Conservation (phyloP, 2,797 vertebrate species). For the Neosilurus hyrtlii region DNA sequence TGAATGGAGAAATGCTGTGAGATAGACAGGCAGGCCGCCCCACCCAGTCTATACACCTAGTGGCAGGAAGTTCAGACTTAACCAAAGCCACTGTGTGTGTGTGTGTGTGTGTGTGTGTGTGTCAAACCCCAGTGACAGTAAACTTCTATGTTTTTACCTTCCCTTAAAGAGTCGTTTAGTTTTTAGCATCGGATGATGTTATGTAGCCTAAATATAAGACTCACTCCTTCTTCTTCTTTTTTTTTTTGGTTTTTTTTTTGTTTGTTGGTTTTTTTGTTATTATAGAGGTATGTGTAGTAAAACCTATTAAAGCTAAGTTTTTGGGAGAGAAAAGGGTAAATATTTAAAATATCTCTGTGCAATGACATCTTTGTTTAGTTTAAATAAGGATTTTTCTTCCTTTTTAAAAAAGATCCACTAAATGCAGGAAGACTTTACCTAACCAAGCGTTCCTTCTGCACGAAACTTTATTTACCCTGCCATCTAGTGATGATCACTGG, state of each 20-base stretch:
- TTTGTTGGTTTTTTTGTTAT: neutral
- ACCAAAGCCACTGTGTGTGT: constrained; percentile 35
- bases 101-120: neutral
- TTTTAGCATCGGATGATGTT: neutral
- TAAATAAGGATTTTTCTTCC: neutral
- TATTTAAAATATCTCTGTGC: neutral
- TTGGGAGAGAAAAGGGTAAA: too few relatives aligned
- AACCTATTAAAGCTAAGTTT: too few relatives aligned
- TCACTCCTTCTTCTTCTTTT: too few relatives aligned
- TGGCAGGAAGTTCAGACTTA: constrained; percentile 69
- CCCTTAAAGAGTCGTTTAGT: neutral
- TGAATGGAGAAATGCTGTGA: constrained; percentile 12
- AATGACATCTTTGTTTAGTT: neutral
- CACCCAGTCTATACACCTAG: constrained; percentile 30
- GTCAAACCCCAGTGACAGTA: neutral
- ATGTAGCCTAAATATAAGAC: too few relatives aligned
- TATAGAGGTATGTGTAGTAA: neutral
- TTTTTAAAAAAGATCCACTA: neutral
- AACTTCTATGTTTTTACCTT: neutral
- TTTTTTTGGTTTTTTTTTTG: neutral
- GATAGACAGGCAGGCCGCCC: constrained; percentile 1
- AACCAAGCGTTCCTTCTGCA: neutral
- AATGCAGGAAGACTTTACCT: neutral
- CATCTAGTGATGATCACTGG: neutral
- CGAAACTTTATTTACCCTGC: neutral